These are phyloP conservation scores for Scalopus aquaticus DNA, from an alignment of 2,113 vertebrate species.

Conservation along the genomic window DNA sequence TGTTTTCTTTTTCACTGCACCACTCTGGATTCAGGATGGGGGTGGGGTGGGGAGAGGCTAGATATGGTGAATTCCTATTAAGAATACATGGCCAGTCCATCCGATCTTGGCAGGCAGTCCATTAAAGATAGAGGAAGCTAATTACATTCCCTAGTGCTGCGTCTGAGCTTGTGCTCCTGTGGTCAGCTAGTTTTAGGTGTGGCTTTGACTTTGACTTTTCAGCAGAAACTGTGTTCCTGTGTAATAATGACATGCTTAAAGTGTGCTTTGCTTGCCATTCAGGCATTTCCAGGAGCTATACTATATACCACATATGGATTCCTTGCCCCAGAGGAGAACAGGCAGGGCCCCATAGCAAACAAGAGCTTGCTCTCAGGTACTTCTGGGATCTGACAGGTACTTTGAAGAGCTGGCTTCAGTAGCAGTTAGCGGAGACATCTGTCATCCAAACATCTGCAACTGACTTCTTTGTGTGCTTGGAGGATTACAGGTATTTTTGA, in stretches of 20 bases:
- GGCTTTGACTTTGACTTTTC: slow-evolving; percentile 26
- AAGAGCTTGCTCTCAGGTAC: not conserved
- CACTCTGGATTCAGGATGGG: not conserved
- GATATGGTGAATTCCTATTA: not conserved
- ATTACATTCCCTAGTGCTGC: not conserved
- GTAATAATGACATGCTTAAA: slow-evolving; percentile 5
- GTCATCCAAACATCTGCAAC: not conserved
- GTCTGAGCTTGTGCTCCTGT: not conserved
- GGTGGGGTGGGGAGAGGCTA: not conserved
- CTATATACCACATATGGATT: not conserved
- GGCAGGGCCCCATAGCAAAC: not conserved
- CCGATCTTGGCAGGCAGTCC: not conserved
- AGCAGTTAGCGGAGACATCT: not conserved
- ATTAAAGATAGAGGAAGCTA: not conserved
- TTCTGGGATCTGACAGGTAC: not conserved
- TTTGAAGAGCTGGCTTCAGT: slow-evolving; percentile 32
- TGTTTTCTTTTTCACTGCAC: not conserved
- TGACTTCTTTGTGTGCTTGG: not conserved
- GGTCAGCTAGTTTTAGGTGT: not conserved
- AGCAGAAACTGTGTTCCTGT: not conserved
- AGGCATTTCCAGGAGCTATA: not conserved
- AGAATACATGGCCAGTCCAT: not conserved
- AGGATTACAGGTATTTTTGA: not conserved
- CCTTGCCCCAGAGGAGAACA: not conserved
- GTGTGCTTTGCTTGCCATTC: not conserved